Base-by-base conservation (phyloP, 1,140 invertebrate species). In the Drosophila mojavensis region DNA sequence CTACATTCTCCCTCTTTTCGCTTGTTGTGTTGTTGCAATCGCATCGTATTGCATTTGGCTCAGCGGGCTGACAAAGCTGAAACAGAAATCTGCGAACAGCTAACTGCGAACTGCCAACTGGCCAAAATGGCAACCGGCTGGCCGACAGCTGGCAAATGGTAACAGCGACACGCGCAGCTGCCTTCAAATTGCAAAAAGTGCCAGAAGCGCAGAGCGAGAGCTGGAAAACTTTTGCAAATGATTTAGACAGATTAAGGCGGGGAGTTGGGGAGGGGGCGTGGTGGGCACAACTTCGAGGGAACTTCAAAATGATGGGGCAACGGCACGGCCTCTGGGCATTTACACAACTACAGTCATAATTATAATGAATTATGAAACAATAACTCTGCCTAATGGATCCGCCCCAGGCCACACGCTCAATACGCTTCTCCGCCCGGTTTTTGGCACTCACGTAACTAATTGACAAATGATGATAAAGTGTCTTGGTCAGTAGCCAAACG, bases 391-490 rank as follows among this genome's bases (percentile, higher is more conserved):
- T 76, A 76, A 76, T 76, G 74, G 62, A 76, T 53, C 47, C 24
- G 54, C 74, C 41, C 47, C 48, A 47, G 26, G 54, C 39, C 36
- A 45, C 47, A 59, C 36, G 54, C 48, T n/a, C 11, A 53, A 26
- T 43, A 24, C 24, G 55, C 30, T 43, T 15, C 15, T 26, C 24
- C 45, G 9, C 20, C 6, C 20, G n/a, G 51, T 43, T 70, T 53
- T 53, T 41, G 73, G 51, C 58, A 60, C 55, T 68, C 50, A 36
- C 6, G 43, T 80, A 88, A 88, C 84, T 88, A 88, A 88, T 88
- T 88, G 83, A 89, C 83, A 88, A 88, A 88, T 88, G 83, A 89
- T 88, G 83, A 88, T 89, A 89, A 83, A 88, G 84, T 88, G 77
- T 89, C 84, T 65, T 30, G 80, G 68, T 66, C 82, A 56, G 69